phyloP scores from a whole-genome alignment of 2,797 vertebrate genomes.

The Rhadinocentrus ornatus region DNA sequence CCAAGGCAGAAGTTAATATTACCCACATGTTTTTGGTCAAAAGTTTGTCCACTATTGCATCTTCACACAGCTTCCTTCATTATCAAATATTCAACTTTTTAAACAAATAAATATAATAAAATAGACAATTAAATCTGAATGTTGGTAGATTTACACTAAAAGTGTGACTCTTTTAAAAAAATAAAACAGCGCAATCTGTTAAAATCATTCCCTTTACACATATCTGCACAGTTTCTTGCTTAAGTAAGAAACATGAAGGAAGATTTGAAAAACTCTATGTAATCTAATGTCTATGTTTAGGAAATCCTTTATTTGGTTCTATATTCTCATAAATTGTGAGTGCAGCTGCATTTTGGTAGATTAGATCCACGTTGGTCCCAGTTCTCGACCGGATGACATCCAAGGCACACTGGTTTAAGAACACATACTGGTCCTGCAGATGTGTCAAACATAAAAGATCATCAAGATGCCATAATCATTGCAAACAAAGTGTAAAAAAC shows the following conservation, averaged over 20 bases:
- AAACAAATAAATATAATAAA: conserved; percentile 63
- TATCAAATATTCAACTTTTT: conserved; percentile 34
- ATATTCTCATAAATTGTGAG: conserved; percentile 91
- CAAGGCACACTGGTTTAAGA: conserved; percentile 94
- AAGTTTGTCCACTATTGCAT: conserved; percentile 17
- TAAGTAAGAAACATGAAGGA: not conserved
- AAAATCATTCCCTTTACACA: conserved; percentile 43
- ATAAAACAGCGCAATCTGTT: conserved; percentile 42
- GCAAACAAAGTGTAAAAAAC: not conserved
- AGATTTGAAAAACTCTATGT: conserved; percentile 21
- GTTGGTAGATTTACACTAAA: conserved; percentile 14
- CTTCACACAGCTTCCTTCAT: conserved; percentile 10
- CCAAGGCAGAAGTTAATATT: conserved; percentile 22
- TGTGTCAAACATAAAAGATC: conserved; percentile 15
- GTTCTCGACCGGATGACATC: conserved; percentile 93
- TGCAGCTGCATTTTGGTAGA: conserved; percentile 93
- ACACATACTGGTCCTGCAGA: conserved; percentile 93
- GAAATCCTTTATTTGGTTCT: conserved; percentile 57
- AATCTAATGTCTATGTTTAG: conserved; percentile 36
- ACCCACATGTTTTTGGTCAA: conserved; percentile 33
- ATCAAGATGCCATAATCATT: conserved; percentile 4
- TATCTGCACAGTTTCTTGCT: conserved; percentile 9
- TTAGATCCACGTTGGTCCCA: conserved; percentile 88
- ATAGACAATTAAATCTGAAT: conserved; percentile 23
- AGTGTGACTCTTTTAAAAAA: conserved; percentile 40